A percentile compares a stretch with the other conserved stretches of the same genome.
These are phyloP conservation scores for Vidua chalybeata DNA, from an alignment of 2,113 vertebrate species.

Conservation along the genomic window DNA sequence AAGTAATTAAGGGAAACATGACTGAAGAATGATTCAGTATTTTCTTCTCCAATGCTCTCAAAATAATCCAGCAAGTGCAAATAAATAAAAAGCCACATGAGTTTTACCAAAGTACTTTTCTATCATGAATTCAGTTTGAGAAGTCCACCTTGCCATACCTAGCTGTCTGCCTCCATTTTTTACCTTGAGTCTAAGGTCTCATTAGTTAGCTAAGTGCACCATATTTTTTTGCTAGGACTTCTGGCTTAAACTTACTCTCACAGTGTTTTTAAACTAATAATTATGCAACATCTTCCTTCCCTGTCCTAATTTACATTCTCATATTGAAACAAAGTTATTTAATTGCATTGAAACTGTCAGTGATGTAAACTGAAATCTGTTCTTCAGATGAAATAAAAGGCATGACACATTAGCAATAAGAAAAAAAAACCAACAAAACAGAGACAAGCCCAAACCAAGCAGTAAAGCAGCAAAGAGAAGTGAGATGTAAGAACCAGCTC, in stretches of 20 bases:
- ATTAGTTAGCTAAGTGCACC: not conserved
- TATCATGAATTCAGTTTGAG: not conserved
- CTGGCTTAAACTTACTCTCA: not conserved
- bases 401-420: not conserved
- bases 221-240: not conserved
- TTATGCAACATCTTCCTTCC: not conserved
- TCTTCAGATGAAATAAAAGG: not conserved
- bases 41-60: not conserved
- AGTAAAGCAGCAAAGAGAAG: not conserved
- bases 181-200: not conserved
- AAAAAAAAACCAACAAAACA: not conserved
- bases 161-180: not conserved
- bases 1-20: not conserved
- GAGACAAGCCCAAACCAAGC: not conserved
- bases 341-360: not conserved
- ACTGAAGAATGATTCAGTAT: not conserved
- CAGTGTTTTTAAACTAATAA: not conserved
- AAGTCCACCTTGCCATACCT: not conserved
- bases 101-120: not conserved
- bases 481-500: not conserved
- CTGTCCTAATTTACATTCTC: not conserved
- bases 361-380: not conserved
- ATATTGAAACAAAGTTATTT: not conserved
- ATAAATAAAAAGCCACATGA: not conserved
- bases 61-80: not conserved